These are phyloP conservation scores for Drosophila anomelani DNA, from an alignment of 2,888 invertebrate genomes.

Conservation along the genomic window DNA sequence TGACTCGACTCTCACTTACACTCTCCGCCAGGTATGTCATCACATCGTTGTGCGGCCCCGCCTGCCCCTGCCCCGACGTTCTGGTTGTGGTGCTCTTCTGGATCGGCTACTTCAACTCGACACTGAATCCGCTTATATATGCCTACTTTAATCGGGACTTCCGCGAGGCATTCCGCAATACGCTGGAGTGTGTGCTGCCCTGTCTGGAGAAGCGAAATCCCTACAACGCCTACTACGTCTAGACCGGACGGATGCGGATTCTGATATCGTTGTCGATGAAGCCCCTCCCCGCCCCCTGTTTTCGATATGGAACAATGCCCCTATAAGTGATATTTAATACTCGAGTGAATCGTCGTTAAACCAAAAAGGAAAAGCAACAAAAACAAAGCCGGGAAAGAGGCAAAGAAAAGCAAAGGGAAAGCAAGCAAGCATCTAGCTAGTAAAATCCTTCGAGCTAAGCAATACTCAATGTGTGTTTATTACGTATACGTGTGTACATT, in stretches of 20 bases:
- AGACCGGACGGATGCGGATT: constrained; percentile 50
- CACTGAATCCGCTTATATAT: constrained; percentile 97
- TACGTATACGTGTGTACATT: constrained; percentile 47
- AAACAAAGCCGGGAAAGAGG: constrained; percentile 14
- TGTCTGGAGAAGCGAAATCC: constrained; percentile 87
- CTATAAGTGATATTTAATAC: constrained; percentile 65
- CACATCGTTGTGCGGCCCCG: constrained; percentile 92
- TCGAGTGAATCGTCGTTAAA: constrained; percentile 34
- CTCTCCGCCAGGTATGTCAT: constrained; percentile 90
- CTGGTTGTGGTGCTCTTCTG: constrained; percentile 97
- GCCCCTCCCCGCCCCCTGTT: not conserved
- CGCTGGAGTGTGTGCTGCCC: constrained; percentile 93
- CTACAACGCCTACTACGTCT: constrained; percentile 85
- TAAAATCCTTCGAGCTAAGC: constrained; percentile 68
- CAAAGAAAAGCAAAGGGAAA: constrained; percentile 14
- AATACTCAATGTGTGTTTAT: constrained; percentile 71
- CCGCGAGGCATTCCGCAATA: constrained; percentile 97
- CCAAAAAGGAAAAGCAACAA: constrained; percentile 12
- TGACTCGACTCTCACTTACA: constrained; percentile 10
- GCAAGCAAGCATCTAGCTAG: constrained; percentile 36
- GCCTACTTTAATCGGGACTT: constrained; percentile 98
- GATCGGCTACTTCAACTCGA: constrained; percentile 99
- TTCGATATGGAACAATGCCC: constrained; percentile 40
- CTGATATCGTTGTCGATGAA: not conserved
- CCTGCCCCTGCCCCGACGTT: constrained; percentile 93